Percentiles rank a stretch among this genome's conserved stretches.
Evolutionary conservation across 1,140 invertebrate species (phyloP).

Genomic region (Reticulitermes speratus): DNA sequence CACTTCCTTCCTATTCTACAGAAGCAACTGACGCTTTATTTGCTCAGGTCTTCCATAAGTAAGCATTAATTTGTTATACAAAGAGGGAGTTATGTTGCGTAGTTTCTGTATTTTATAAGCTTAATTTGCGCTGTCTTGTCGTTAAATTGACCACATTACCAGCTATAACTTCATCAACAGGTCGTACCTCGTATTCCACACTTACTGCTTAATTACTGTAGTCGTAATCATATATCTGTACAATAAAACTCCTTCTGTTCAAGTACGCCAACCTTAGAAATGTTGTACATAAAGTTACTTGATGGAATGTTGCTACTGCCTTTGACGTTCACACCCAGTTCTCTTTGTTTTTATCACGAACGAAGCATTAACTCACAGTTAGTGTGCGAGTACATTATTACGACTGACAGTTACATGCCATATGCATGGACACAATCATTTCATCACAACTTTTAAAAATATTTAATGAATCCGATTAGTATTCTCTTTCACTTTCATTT

Average conservation of each 20-base stretch:
- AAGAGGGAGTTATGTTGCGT: background rate
- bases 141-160: background rate
- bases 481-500: background rate
- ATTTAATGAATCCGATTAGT: background rate
- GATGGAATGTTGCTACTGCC: background rate
- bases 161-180: background rate
- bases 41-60: background rate
- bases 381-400: background rate
- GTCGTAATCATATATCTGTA: background rate
- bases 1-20: background rate
- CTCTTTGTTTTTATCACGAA: background rate
- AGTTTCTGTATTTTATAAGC: background rate
- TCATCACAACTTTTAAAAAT: background rate
- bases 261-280: background rate
- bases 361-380: background rate
- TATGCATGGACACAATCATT: background rate
- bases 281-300: background rate
- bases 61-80: background rate
- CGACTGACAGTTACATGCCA: background rate
- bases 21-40: background rate
- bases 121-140: background rate
- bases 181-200: background rate
- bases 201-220: background rate
- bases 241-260: background rate
- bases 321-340: constrained; percentile 1